Percentiles rank a stretch among this genome's conserved stretches.
Conservation (phyloP, 1,140 invertebrate species). For the Pogonognathellus flavescens region DNA sequence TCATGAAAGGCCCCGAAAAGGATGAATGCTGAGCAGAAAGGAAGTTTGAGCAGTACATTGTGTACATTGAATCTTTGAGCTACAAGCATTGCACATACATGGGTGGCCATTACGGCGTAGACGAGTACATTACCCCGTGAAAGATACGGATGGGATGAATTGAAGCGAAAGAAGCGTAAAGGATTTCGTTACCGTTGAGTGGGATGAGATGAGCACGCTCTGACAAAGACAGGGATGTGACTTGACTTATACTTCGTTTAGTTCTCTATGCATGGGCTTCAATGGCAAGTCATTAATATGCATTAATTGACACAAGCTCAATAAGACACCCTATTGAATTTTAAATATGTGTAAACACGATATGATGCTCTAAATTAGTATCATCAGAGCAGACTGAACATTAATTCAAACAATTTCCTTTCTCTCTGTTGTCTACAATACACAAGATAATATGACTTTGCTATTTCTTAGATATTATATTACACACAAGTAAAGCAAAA, state of each 20-base stretch:
- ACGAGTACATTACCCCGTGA: background rate
- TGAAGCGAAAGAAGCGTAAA: conserved; percentile 37
- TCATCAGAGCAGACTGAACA: conserved; percentile 18
- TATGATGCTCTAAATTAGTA: conserved; percentile 37
- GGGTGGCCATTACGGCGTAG: background rate
- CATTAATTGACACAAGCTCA: conserved; percentile 66
- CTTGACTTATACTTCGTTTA: conserved; percentile 22
- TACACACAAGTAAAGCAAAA: too few species aligned
- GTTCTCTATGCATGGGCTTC: conserved; percentile 2
- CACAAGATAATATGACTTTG: too few species aligned
- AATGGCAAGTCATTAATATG: conserved; percentile 64
- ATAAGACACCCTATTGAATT: conserved; percentile 63
- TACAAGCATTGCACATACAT: background rate
- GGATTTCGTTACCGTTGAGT: conserved; percentile 44
- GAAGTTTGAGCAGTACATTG: background rate
- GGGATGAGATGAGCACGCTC: conserved; percentile 34
- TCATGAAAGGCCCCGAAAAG: conserved; percentile 33
- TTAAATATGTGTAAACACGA: conserved; percentile 60
- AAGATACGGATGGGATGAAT: conserved; percentile 9
- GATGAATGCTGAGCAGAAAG: background rate
- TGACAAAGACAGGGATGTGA: conserved; percentile 20
- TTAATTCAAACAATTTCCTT: background rate
- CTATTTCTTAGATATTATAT: too few species aligned
- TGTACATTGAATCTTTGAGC: background rate
- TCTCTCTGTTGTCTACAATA: too few species aligned